Base-by-base conservation (phyloP, 2,888 invertebrate genomes). In the Anagyrus pseudococci region DNA sequence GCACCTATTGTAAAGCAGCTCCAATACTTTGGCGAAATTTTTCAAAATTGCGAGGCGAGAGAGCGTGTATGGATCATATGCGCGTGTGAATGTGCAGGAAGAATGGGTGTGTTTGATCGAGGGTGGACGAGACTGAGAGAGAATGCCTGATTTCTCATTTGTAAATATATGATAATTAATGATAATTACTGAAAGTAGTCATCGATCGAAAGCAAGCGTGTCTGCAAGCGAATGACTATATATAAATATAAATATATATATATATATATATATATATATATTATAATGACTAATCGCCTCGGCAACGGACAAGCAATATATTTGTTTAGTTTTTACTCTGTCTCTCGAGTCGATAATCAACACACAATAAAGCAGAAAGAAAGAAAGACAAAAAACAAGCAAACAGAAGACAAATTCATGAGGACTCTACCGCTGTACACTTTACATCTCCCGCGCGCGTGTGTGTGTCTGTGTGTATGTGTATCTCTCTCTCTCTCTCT, bases 221-320 rank as follows among this genome's bases (percentile, higher is more conserved):
- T n/a, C n/a, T n/a, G n/a, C n/a, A n/a, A n/a, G 68, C 63, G 68
- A 67, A 59, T 13, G 10, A 7, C 10, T 29, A 29, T 7, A 29
- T 7, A 29, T 7, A 7, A 29, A 29, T 7, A 29, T 29, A 29
- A 29, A 29, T 7, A 7, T 7, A 29, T 7, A 29, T 29, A 29
- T 7, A 29, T 7, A 29, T 29, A 29, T 7, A 29, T 29, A 8
- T 13, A 37, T 4, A 37, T 13, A 2, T 2, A 37, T 13, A 55
- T 70, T 70, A 70, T 25, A 54, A 29, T 10, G 43, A 73, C 68
- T 73, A 73, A 74, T 69, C 72, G 72, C 73, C 73, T 73, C 74
- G 73, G 71, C 69, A 76, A 75, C 71, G 70, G 71, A 77, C 72
- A 77, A 79, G 78, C 79, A 79, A 79, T 79, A 79, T 78, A n/a